Evolutionary conservation across 2,888 invertebrate genomes (phyloP).

Genomic region (Abscondita cerata): DNA sequence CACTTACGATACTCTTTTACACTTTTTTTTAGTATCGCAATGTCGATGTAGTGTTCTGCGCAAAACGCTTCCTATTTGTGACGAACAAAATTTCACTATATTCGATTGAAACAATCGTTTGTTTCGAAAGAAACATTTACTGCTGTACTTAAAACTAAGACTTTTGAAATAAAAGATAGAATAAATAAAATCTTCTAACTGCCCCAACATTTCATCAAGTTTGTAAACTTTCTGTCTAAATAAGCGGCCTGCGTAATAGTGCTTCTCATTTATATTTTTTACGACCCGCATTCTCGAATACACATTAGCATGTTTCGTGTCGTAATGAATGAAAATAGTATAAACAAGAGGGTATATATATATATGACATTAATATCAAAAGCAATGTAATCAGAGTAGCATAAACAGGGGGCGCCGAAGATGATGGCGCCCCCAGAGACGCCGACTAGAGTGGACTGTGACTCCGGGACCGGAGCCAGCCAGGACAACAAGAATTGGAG

Average conservation of each 20-base stretch:
- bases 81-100: no score
- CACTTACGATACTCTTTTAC: no score
- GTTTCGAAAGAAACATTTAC: no score
- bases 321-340: slow-evolving; percentile 10
- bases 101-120: no score
- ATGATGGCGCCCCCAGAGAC: slow-evolving; percentile 49
- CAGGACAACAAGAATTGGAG: slow-evolving; percentile 40
- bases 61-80: no score
- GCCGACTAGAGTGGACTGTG: slow-evolving; percentile 51
- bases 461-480: slow-evolving; percentile 48
- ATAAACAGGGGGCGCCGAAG: slow-evolving; percentile 51
- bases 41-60: no score
- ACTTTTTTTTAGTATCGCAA: no score
- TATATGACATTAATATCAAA: slow-evolving; percentile 53
- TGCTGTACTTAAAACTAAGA: no score
- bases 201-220: no score
- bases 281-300: neutral
- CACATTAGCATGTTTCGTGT: slow-evolving; percentile 16
- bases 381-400: slow-evolving; percentile 44
- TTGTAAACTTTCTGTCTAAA: no score
- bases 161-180: no score
- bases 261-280: slow-evolving; percentile 1
- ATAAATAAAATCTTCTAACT: no score
- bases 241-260: neutral
- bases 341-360: slow-evolving; percentile 39